phyloP scores from a whole-genome alignment of 2,888 invertebrate genomes.

The Halocaridina rubra region DNA sequence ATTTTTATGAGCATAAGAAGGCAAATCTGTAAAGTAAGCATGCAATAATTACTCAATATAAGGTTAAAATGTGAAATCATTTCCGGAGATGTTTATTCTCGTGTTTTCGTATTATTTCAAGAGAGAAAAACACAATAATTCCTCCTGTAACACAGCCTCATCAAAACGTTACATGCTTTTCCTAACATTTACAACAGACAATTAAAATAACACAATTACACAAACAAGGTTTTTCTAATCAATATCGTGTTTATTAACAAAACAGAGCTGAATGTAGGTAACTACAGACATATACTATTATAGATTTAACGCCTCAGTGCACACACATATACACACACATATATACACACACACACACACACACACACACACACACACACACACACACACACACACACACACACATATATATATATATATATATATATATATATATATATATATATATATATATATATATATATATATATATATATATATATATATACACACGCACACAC shows the following conservation, averaged over 20 bases:
- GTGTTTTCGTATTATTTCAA: too few species aligned
- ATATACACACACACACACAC: not conserved
- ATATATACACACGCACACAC: not conserved
- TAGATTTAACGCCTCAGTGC: not conserved
- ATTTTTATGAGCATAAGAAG: too few species aligned
- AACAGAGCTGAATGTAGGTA: not conserved
- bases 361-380: not conserved
- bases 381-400: not conserved
- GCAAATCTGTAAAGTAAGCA: too few species aligned
- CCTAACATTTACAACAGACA: too few species aligned
- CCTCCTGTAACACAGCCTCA: too few species aligned
- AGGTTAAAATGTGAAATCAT: too few species aligned
- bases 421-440: constrained; percentile 24
- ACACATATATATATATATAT: constrained; percentile 28
- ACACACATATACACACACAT: not conserved
- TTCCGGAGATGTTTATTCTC: too few species aligned
- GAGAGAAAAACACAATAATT: too few species aligned
- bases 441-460: not conserved
- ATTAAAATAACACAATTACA: not conserved
- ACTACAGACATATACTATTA: not conserved
- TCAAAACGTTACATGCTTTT: too few species aligned
- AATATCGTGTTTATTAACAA: too few species aligned
- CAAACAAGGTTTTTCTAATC: not conserved
- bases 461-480: not conserved
- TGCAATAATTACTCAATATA: too few species aligned